phyloP scores from a whole-genome alignment of 1,140 invertebrate species.

The Drosophila leontia region DNA sequence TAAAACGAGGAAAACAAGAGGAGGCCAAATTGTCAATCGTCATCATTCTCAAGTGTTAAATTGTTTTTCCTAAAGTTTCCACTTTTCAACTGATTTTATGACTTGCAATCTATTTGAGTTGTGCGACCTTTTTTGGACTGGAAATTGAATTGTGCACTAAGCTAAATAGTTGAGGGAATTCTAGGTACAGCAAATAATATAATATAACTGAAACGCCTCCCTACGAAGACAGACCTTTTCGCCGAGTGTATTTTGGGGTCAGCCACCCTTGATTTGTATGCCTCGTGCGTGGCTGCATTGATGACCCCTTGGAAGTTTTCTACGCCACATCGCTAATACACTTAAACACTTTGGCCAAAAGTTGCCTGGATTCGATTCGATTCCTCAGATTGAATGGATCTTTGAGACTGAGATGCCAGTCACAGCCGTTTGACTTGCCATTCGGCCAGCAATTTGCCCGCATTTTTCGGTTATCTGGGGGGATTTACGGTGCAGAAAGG shows the following conservation, averaged over 20 bases:
- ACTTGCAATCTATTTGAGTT: slow-evolving; percentile 34
- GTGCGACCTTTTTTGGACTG: slow-evolving; percentile 17
- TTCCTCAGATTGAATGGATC: slow-evolving; percentile 18
- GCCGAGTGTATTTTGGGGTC: background rate
- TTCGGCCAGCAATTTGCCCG: slow-evolving; percentile 39
- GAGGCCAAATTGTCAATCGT: background rate
- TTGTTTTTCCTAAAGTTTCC: slow-evolving; percentile 2
- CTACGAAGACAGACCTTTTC: too few relatives aligned
- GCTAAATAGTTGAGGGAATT: background rate
- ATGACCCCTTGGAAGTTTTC: slow-evolving; percentile 26
- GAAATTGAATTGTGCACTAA: slow-evolving; percentile 55
- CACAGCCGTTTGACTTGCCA: slow-evolving; percentile 36
- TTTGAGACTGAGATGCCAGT: slow-evolving; percentile 3
- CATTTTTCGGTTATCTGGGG: background rate
- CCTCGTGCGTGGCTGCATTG: slow-evolving; percentile 41
- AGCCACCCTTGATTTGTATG: slow-evolving; percentile 59
- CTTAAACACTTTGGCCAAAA: slow-evolving; percentile 57
- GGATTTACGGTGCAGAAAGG: background rate
- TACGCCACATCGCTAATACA: slow-evolving; percentile 43
- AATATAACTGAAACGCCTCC: too few relatives aligned
- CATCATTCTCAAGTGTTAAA: slow-evolving; percentile 21
- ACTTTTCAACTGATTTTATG: slow-evolving; percentile 57
- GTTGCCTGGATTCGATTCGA: slow-evolving; percentile 22
- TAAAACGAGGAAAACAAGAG: background rate
- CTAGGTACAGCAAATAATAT: background rate